A percentile compares a stretch with the other conserved stretches of the same genome.
These are phyloP conservation scores for Taeniopygia guttata DNA, from an alignment of 2,797 vertebrate species.

Conservation along the genomic window DNA sequence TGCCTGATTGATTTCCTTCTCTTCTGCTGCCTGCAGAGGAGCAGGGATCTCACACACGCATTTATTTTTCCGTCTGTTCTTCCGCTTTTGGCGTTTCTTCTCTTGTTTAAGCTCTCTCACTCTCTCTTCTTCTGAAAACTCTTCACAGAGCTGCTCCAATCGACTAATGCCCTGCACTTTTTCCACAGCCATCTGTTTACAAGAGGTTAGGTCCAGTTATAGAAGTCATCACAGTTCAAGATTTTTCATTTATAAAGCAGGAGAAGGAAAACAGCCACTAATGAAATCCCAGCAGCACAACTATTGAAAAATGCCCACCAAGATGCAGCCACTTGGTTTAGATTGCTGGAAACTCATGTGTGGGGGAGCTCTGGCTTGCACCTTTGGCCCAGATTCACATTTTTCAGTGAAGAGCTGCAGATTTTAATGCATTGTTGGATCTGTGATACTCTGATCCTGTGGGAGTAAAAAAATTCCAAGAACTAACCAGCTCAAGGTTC, in stretches of 20 bases:
- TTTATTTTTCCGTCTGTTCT: constrained; percentile 97
- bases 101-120: constrained; percentile 95
- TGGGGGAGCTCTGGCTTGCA: neutral
- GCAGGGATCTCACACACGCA: constrained; percentile 85
- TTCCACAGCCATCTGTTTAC: constrained; percentile 90
- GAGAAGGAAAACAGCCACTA: neutral
- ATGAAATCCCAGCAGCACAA: neutral
- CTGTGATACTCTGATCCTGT: neutral
- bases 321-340: neutral
- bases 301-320: neutral
- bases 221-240: neutral
- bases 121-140: constrained; percentile 94
- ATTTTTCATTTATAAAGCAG: neutral
- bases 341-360: rapidly evolving
- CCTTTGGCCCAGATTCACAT: neutral
- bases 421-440: neutral
- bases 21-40: constrained; percentile 78
- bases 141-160: constrained; percentile 94
- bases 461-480: neutral
- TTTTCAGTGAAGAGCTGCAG: neutral
- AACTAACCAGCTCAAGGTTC: neutral
- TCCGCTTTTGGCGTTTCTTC: constrained; percentile 96
- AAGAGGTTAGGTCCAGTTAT: constrained; percentile 38
- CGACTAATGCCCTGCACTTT: constrained; percentile 96
- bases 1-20: constrained; percentile 81